phyloP scores from a whole-genome alignment of 2,113 vertebrate species.

The Engraulis encrasicolus region DNA sequence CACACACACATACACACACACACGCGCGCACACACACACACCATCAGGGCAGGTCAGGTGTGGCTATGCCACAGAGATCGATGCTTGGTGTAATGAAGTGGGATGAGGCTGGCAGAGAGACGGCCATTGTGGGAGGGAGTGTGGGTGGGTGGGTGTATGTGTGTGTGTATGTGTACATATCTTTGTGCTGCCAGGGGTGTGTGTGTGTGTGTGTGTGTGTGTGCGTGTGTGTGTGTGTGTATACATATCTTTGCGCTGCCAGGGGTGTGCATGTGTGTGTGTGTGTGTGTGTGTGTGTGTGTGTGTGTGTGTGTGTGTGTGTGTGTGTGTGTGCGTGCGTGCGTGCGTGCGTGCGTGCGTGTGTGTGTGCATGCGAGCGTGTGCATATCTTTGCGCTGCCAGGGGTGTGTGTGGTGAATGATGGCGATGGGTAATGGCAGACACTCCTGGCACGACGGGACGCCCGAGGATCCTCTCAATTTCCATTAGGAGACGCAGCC shows the following conservation, averaged over 20 bases:
- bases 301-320: no score
- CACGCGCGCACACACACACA: neutral
- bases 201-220: no score
- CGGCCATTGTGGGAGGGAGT: neutral
- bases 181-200: no score
- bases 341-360: no score
- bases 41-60: neutral
- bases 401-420: slow-evolving; percentile 24
- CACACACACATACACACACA: neutral
- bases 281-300: no score
- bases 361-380: no score
- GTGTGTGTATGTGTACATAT: no score
- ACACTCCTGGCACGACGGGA: slow-evolving; percentile 33
- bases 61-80: neutral
- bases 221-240: no score
- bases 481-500: slow-evolving; percentile 43
- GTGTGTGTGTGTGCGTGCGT: no score
- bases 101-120: neutral
- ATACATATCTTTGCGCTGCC: no score
- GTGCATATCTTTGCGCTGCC: neutral
- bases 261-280: no score
- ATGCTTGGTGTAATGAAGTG: neutral
- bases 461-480: slow-evolving; percentile 27
- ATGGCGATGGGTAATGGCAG: slow-evolving; percentile 35
- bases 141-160: neutral